Evolutionary conservation across 2,113 vertebrate genomes (phyloP), one percentile per base, ranked within the genome.

Genomic region (Bucco capensis): DNA sequence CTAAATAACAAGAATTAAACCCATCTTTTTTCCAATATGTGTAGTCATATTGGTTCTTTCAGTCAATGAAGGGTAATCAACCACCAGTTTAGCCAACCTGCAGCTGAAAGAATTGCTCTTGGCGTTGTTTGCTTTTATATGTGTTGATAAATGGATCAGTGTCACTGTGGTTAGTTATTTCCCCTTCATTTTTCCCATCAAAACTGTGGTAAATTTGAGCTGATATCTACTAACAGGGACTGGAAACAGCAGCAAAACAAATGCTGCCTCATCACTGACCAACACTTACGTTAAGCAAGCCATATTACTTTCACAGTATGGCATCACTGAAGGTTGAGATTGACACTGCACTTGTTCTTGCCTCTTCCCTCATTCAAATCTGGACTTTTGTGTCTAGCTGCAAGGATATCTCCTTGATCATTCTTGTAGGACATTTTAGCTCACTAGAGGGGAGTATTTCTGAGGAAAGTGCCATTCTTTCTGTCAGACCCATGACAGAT

Each of bases 1-100:
- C 47, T 88, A 81, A 94, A 67, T 56, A 67, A 33, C 37, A 74
- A 64, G 86, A 93, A 92, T 92, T 61, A 82, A 90, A 95, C 17
- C 40, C 62, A 71, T 42, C 85, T 31, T 96, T 96, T 92, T 91
- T 14, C 37, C 44, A 73, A 22, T 49, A 61, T 49, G 16, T 75
- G 44, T 92, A 73, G 30, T 88, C 42, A 38, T 61, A 72, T 61
- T 67, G 65, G 47, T 62, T 89, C 51, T 90, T 93, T 88, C 70
- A 35, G 15, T 57, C 37, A 77, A 15, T 31, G 60, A 79, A 71
- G 44, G 37, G 37, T 60, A 86, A 67, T 67, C 66, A 77, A 28
- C 10, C 49, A 15, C 42, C 44, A 76, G 42, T 49, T n/a, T 58
- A 67, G 67, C 37, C 49, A 86, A 91, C 58, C 33, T 83, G 58